These are phyloP conservation scores for Camponotus vicinus DNA, from an alignment of 1,140 invertebrate genomes.

Conservation along the genomic window DNA sequence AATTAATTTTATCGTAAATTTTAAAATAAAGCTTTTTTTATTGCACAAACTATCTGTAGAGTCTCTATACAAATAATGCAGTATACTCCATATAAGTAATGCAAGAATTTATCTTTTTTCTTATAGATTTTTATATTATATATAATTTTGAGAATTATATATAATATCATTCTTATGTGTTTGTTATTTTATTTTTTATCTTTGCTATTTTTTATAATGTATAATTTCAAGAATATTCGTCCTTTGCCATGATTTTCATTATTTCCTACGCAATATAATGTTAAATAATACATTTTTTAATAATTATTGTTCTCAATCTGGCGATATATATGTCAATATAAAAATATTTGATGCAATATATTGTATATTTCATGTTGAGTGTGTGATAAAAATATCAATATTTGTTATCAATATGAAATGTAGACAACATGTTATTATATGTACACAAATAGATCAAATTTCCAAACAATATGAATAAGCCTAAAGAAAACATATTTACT, in stretches of 20 bases:
- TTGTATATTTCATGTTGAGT: background rate
- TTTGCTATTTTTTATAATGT: background rate
- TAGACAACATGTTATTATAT: background rate
- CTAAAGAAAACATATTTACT: background rate
- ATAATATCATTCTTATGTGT: too few species aligned
- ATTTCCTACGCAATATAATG: background rate
- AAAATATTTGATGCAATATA: background rate
- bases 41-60: background rate
- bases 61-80: too few species aligned
- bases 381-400: background rate
- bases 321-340: background rate
- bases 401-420: background rate
- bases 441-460: background rate
- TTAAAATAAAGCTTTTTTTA: background rate
- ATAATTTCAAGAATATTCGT: background rate
- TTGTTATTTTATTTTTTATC: too few species aligned
- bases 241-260: background rate
- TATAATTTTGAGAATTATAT: too few species aligned
- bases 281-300: slow-evolving; percentile 9
- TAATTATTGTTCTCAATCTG: background rate
- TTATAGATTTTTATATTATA: background rate
- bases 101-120: background rate
- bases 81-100: background rate
- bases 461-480: background rate
- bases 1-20: background rate